Conservation (phyloP, 2,113 vertebrate genomes). For the Stegastes partitus region DNA sequence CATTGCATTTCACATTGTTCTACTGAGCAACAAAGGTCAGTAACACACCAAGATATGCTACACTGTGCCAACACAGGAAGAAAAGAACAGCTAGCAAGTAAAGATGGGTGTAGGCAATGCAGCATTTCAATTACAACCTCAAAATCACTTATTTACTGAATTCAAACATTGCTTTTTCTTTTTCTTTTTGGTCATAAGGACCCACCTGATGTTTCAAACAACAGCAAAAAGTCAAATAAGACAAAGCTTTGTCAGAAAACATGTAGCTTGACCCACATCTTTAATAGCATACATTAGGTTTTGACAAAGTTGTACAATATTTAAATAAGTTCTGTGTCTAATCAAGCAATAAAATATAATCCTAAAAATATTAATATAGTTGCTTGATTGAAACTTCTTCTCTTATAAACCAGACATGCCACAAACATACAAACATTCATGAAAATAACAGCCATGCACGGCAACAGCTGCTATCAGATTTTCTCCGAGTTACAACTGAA, state of each 20-base stretch:
- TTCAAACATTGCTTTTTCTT: not conserved
- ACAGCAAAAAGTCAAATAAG: not conserved
- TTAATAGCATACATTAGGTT: slow-evolving; percentile 54
- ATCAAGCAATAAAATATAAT: slow-evolving; percentile 29
- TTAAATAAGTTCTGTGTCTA: slow-evolving; percentile 2
- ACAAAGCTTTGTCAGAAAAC: slow-evolving; percentile 8
- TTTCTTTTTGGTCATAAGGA: not conserved
- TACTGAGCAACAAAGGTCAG: too few relatives aligned
- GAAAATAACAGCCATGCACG: slow-evolving; percentile 28
- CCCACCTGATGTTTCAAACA: too few relatives aligned
- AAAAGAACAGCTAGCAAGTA: too few relatives aligned
- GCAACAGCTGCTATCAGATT: not conserved
- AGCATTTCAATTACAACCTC: not conserved
- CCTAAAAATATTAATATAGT: slow-evolving; percentile 18
- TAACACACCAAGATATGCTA: too few relatives aligned
- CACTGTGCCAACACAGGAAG: too few relatives aligned
- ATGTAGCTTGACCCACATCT: not conserved
- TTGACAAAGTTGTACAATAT: slow-evolving; percentile 27
- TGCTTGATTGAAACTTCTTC: slow-evolving; percentile 4
- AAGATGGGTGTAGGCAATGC: not conserved
- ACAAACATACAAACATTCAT: slow-evolving; percentile 24
- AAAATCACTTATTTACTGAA: too few relatives aligned
- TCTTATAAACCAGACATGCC: slow-evolving; percentile 56
- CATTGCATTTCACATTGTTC: too few relatives aligned
- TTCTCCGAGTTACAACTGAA: slow-evolving; percentile 13